Evolutionary conservation across 2,797 vertebrate genomes (phyloP).

Genomic region (Danio albolineatus): DNA sequence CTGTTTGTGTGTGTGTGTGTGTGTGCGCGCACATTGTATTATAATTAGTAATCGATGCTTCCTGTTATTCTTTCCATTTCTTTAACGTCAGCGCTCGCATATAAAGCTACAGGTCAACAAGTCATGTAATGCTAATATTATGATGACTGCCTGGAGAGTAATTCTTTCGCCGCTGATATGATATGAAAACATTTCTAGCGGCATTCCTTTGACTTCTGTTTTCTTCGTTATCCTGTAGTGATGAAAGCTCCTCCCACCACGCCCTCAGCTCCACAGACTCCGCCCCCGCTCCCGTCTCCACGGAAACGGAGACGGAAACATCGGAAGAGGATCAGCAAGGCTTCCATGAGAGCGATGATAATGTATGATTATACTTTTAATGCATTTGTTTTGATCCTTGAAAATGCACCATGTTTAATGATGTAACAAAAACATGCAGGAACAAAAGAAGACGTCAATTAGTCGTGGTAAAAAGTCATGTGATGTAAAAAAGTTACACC

Average conservation of each 20-base stretch:
- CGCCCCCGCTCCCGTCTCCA: slow-evolving; percentile 59
- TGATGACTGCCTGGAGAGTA: slow-evolving; percentile 10
- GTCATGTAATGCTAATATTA: neutral
- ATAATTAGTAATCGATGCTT: slow-evolving; percentile 50
- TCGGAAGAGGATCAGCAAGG: slow-evolving; percentile 78
- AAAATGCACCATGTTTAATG: neutral
- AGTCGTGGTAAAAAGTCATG: too few relatives aligned
- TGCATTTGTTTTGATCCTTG: slow-evolving; percentile 57
- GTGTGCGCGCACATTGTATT: slow-evolving; percentile 39
- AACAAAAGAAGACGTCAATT: too few relatives aligned
- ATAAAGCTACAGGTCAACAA: slow-evolving; percentile 41
- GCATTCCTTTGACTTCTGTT: slow-evolving; percentile 15
- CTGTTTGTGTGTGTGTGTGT: neutral
- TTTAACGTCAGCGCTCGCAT: slow-evolving; percentile 26
- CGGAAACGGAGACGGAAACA: slow-evolving; percentile 73
- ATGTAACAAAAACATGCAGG: neutral
- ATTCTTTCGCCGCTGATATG: slow-evolving; percentile 30
- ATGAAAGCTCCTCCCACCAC: slow-evolving; percentile 17
- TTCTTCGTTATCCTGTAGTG: slow-evolving; percentile 48
- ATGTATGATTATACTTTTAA: slow-evolving; percentile 65
- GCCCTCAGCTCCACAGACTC: slow-evolving; percentile 33
- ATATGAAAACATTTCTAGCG: slow-evolving; percentile 28
- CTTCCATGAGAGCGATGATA: slow-evolving; percentile 79
- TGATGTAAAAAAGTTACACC: too few relatives aligned
- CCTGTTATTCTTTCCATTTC: slow-evolving; percentile 54